Evolutionary conservation across 2,113 vertebrate genomes (phyloP), one percentile per base, ranked within the genome.

Genomic region (Tautogolabrus adspersus): DNA sequence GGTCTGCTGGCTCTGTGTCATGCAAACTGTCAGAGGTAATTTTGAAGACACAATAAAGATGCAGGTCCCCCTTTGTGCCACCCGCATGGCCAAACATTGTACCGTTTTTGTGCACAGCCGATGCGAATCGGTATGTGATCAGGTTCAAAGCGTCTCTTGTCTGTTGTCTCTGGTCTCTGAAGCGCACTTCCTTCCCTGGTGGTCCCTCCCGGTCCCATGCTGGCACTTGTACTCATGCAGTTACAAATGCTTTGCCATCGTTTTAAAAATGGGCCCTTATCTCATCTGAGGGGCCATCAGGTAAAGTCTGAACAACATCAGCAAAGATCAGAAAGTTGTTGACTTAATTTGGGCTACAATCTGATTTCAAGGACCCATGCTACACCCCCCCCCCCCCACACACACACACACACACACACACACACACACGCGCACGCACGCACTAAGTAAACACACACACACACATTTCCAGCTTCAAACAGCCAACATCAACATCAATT

Each of bases 101-200:
- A 26, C 11, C 2, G 23, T 19, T 57, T 59, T 66, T 66, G 52
- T 37, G 62, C 44, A 5, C 62, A 58, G 37, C 9, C 47, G 52
- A 40, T 74, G 51, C 42, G 22, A 79, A 83, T 81, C 71, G 66
- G 61, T 68, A 76, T 83, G 68, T 47, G 76, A 71, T 34, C 73
- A 79, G 77, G 40, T 89, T 89, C 75, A 89, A 80, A 86, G 84
- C 46, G 60, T 61, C 65, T 72, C 60, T 66, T 73, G 67, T 69
- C 75, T 79, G 58, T 74, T 88, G 65, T 80, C 64, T 74, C 38
- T 59, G 26, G 37, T 72, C 75, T 81, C 75, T 72, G 66, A 55
- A 68, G 66, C 74, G 75, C 85, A 57, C 79, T 52, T 72, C 68
- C 84, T 81, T 69, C 87, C 68, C 77, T 40, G 92, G 90, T 93